Evolutionary conservation across 1,140 invertebrate genomes (phyloP).

Genomic region (Pogonomyrmex barbatus): DNA sequence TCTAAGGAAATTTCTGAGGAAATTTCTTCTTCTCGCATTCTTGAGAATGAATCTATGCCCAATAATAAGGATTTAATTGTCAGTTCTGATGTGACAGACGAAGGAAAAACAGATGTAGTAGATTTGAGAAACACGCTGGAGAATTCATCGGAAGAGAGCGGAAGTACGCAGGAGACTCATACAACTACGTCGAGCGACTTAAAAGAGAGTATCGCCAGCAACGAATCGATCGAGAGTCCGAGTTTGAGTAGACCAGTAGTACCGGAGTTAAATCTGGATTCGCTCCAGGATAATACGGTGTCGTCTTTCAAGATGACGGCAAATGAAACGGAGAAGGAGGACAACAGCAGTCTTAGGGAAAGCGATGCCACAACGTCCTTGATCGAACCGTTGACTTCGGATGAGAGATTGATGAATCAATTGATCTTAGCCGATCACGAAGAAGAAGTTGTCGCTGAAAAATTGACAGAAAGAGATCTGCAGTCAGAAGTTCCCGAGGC

Average conservation of each 20-base stretch:
- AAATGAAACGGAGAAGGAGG: constrained; percentile 44
- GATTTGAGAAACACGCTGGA: constrained; percentile 10
- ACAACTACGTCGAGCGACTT: constrained; percentile 73
- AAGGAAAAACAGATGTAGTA: neutral
- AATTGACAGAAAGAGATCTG: neutral
- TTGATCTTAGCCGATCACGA: neutral
- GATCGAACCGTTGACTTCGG: constrained; percentile 52
- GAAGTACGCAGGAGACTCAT: constrained; percentile 68
- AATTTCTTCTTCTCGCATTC: neutral
- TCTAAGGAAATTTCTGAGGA: neutral
- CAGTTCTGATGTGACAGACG: neutral
- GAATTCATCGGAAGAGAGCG: constrained; percentile 68
- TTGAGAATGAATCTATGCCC: neutral
- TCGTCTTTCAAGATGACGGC: constrained; percentile 77
- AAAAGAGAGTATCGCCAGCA: constrained; percentile 73
- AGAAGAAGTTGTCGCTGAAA: neutral
- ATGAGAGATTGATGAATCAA: constrained; percentile 52
- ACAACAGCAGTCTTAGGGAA: constrained; percentile 44
- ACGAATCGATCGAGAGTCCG: constrained; percentile 63
- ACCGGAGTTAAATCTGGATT: constrained; percentile 83
- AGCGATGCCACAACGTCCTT: constrained; percentile 66
- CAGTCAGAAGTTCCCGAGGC: constrained; percentile 20
- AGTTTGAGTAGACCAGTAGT: constrained; percentile 76
- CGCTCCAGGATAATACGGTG: constrained; percentile 81
- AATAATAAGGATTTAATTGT: neutral